Percentiles rank a stretch among this genome's conserved stretches.
phyloP scores from a whole-genome alignment of 2,888 invertebrate species.

The Nomada hirtipes region DNA sequence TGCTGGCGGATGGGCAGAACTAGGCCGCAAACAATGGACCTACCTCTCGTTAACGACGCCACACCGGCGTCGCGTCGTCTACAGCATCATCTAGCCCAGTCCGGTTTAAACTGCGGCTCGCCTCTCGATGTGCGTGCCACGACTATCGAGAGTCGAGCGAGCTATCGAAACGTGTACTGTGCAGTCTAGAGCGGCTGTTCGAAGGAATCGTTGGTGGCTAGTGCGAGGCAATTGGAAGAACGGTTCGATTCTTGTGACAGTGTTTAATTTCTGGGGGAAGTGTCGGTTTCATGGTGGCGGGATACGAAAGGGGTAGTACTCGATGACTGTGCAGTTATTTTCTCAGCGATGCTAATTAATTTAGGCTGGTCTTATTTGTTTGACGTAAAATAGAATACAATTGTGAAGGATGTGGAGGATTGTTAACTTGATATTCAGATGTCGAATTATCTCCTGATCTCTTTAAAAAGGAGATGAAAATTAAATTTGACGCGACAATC shows the following conservation, averaged over 20 bases:
- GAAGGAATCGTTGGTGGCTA: not conserved
- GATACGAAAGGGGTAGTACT: no score
- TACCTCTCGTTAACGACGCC: slow-evolving; percentile 73
- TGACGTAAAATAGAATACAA: no score
- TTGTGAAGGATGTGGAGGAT: no score
- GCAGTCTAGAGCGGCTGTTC: slow-evolving; percentile 13
- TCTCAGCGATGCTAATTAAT: no score
- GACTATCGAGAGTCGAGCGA: slow-evolving; percentile 53
- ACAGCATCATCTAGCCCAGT: slow-evolving; percentile 63
- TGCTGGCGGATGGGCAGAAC: slow-evolving; percentile 73
- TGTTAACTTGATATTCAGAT: no score
- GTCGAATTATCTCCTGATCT: no score
- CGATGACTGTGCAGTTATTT: no score
- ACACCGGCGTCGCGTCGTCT: slow-evolving; percentile 49
- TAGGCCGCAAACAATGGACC: slow-evolving; percentile 79
- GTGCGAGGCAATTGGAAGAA: not conserved
- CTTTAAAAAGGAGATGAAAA: no score
- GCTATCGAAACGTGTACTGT: slow-evolving; percentile 32
- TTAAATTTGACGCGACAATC: no score
- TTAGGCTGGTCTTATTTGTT: no score
- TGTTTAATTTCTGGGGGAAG: not conserved
- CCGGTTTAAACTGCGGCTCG: slow-evolving; percentile 39
- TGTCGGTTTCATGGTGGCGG: no score
- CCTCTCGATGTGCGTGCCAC: slow-evolving; percentile 47
- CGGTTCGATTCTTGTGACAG: not conserved